phyloP scores from a whole-genome alignment of 1,140 invertebrate genomes.

The silkworm (Bombyx mori) region DNA sequence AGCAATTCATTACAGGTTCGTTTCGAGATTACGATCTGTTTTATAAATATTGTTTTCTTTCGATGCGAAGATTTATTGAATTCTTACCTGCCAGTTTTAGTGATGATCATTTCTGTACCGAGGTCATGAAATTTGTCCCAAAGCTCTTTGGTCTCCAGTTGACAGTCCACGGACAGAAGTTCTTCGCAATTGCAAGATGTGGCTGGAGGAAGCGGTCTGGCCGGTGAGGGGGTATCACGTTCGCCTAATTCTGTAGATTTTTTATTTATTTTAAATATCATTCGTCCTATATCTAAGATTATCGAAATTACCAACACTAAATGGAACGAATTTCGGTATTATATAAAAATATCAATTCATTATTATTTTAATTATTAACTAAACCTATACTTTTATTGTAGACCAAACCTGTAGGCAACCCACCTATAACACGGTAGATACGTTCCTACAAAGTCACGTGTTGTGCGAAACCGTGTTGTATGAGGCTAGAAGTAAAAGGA shows the following conservation, averaged over 20 bases:
- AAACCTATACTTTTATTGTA: too few species aligned
- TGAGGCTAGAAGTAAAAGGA: too few species aligned
- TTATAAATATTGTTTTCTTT: neutral
- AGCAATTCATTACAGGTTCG: conserved; percentile 26
- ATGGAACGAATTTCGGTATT: too few species aligned
- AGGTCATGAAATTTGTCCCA: conserved; percentile 96
- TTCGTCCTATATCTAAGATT: too few species aligned
- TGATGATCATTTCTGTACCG: conserved; percentile 98
- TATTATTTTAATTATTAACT: too few species aligned
- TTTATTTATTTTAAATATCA: neutral
- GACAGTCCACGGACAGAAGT: conserved; percentile 86
- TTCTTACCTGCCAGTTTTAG: conserved; percentile 94
- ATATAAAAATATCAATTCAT: too few species aligned
- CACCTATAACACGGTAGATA: too few species aligned
- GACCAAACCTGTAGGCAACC: too few species aligned
- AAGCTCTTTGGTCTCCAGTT: conserved; percentile 94
- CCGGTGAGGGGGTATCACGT: conserved; percentile 63
- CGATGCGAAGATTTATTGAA: neutral
- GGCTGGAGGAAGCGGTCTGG: conserved; percentile 48
- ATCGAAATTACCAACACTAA: too few species aligned
- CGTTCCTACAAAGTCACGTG: too few species aligned
- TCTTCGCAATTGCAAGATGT: conserved; percentile 85
- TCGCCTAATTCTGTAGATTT: conserved; percentile 54
- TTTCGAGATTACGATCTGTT: conserved; percentile 4
- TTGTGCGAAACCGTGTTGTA: too few species aligned